Conservation (phyloP, 2,888 invertebrate species). For the Psylliodes chrysocephalus region DNA sequence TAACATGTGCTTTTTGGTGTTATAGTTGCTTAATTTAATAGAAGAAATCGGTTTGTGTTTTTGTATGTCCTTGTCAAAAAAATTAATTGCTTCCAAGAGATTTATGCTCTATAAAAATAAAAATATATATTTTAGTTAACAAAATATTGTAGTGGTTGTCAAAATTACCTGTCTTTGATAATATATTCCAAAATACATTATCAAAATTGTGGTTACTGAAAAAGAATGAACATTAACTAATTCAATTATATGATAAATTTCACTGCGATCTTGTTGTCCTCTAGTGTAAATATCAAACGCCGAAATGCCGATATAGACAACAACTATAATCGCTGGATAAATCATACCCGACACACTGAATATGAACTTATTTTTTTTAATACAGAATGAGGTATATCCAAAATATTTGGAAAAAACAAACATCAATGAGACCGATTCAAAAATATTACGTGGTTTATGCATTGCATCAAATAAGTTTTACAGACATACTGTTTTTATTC, state of each 20-base stretch:
- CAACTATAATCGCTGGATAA: constrained; percentile 6
- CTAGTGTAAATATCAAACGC: constrained; percentile 19
- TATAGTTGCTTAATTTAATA: background rate
- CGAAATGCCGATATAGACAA: constrained; percentile 10
- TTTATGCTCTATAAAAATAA: background rate
- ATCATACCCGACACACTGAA: constrained; percentile 5
- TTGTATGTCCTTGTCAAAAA: constrained; percentile 1
- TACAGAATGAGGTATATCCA: constrained; percentile 14
- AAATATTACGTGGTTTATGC: background rate
- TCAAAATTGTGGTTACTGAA: constrained; percentile 2
- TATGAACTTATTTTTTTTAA: background rate
- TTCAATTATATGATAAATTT: constrained; percentile 22
- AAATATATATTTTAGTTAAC: background rate
- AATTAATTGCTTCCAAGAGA: background rate
- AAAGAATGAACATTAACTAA: constrained; percentile 18
- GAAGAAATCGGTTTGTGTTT: background rate
- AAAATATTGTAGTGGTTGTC: background rate
- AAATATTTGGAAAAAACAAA: constrained; percentile 16
- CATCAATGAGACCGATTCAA: constrained; percentile 3
- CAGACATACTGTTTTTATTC: background rate
- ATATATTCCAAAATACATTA: constrained; percentile 13
- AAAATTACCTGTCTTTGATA: constrained; percentile 14
- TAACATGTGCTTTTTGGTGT: background rate
- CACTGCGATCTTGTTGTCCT: constrained; percentile 11
- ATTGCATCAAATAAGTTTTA: background rate